These are phyloP conservation scores for Procambarus virginalis DNA, from an alignment of 1,140 invertebrate species.

Conservation along the genomic window DNA sequence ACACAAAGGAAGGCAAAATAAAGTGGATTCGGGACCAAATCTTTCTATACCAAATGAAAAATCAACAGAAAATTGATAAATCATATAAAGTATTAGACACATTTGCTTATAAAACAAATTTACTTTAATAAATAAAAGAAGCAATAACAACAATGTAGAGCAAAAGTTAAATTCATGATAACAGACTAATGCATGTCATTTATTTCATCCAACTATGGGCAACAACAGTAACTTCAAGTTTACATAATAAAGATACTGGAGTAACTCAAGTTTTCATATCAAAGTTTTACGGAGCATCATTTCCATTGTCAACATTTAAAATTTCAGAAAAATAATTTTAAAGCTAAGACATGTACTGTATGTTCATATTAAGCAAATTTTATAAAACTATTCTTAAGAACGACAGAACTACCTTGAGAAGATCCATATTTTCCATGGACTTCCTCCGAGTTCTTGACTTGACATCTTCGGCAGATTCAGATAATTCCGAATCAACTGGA, in stretches of 20 bases:
- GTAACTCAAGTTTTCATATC: neutral
- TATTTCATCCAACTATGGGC: neutral
- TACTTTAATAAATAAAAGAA: too few relatives aligned
- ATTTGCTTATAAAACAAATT: too few relatives aligned
- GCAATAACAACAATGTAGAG: too few relatives aligned
- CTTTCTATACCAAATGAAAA: too few relatives aligned
- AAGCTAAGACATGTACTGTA: neutral
- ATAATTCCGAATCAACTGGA: slow-evolving; percentile 69
- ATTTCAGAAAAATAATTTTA: neutral
- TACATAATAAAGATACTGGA: neutral
- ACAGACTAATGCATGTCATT: neutral
- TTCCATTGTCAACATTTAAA: neutral
- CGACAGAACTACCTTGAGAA: slow-evolving; percentile 85
- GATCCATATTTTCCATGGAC: slow-evolving; percentile 96
- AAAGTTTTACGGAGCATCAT: neutral
- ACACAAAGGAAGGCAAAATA: too few relatives aligned
- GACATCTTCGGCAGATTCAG: slow-evolving; percentile 42
- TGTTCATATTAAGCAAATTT: neutral
- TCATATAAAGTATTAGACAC: too few relatives aligned
- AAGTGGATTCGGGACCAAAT: too few relatives aligned
- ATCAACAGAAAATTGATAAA: too few relatives aligned
- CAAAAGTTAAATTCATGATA: too few relatives aligned
- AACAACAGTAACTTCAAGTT: neutral
- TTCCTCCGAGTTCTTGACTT: slow-evolving; percentile 79
- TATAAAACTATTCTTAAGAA: slow-evolving; percentile 63